Evolutionary conservation across 2,888 invertebrate genomes (phyloP).

Genomic region (Rhingia campestris): DNA sequence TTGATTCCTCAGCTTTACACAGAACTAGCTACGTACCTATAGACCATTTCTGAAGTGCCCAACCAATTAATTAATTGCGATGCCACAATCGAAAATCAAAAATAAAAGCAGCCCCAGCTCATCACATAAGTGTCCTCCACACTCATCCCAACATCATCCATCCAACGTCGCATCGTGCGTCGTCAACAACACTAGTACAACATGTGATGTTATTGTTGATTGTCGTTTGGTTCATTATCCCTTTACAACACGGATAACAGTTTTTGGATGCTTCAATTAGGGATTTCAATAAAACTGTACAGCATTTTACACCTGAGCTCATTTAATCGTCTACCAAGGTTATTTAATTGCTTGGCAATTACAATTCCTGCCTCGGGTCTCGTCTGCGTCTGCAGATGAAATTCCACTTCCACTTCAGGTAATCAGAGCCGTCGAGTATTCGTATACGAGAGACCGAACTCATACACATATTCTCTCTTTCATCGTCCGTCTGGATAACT

Average conservation of each 20-base stretch:
- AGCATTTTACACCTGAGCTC: constrained; percentile 82
- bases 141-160: neutral
- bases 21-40: no score
- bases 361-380: constrained; percentile 70
- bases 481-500: constrained; percentile 7
- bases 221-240: constrained; percentile 59
- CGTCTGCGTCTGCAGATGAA: constrained; percentile 74
- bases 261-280: constrained; percentile 78
- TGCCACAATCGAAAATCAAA: constrained; percentile 41
- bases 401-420: constrained; percentile 57
- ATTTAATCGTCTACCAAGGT: constrained; percentile 79
- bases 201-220: constrained; percentile 51
- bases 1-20: no score
- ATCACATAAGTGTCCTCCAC: constrained; percentile 7
- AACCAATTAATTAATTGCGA: constrained; percentile 28
- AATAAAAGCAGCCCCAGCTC: constrained; percentile 39
- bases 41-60: neutral
- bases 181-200: constrained; percentile 14
- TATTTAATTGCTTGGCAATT: constrained; percentile 80
- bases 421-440: neutral
- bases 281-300: constrained; percentile 80
- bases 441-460: neutral
- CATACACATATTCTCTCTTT: neutral
- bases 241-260: constrained; percentile 49
- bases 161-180: constrained; percentile 5